A percentile compares a stretch with the other conserved stretches of the same genome.
Evolutionary conservation across 2,797 vertebrate genomes (phyloP).

Genomic region (Cichlasoma orientale): DNA sequence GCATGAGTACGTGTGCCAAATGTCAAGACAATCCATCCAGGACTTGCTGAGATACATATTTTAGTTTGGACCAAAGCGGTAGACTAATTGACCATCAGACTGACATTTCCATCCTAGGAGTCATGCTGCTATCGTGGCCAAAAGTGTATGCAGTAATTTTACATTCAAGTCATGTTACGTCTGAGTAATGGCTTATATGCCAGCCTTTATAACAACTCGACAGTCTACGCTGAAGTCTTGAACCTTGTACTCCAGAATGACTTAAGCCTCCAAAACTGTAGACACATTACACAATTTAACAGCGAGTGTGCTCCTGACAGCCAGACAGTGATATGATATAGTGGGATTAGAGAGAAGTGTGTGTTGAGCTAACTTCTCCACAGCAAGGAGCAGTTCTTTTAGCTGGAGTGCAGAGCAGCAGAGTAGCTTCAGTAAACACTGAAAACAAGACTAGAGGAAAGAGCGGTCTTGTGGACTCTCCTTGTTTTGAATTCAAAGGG

Average conservation of each 20-base stretch:
- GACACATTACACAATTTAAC: conserved; percentile 3
- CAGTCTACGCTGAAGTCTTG: conserved; percentile 1
- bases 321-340: conserved; percentile 17
- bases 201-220: conserved; percentile 4
- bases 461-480: not conserved
- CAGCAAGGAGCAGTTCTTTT: conserved; percentile 25
- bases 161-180: not conserved
- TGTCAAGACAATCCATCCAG: not conserved
- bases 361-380: conserved; percentile 26
- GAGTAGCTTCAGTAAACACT: conserved; percentile 1
- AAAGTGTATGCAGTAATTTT: not conserved
- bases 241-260: conserved; percentile 8
- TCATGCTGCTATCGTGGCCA: not conserved
- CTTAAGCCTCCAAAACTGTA: conserved; percentile 12
- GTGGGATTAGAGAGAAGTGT: conserved; percentile 18
- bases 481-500: conserved; percentile 5
- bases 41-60: not conserved
- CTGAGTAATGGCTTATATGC: conserved; percentile 12
- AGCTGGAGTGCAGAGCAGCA: conserved; percentile 13
- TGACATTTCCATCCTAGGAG: conserved; percentile 13
- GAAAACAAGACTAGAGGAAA: not conserved
- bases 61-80: not conserved
- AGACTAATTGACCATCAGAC: not conserved
- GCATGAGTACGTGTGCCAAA: not conserved
- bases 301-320: conserved; percentile 14